Conservation (phyloP, 2,113 vertebrate species). For the Gnathonemus longibarbis region DNA sequence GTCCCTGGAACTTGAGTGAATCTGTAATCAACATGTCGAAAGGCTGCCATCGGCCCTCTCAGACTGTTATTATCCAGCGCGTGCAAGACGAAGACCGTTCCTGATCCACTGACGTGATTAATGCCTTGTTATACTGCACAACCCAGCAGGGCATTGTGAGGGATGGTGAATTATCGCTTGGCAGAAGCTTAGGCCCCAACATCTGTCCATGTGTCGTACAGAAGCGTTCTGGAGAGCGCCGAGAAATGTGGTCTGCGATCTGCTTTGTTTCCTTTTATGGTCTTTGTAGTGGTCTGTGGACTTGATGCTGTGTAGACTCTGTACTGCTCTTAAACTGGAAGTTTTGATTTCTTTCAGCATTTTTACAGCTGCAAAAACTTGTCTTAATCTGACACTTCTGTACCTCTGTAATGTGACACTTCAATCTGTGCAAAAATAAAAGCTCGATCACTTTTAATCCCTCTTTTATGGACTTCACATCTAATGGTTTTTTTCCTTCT, state of each 20-base stretch:
- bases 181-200: constrained; percentile 21
- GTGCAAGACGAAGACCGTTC: neutral
- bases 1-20: neutral
- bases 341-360: neutral
- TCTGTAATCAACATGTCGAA: constrained; percentile 1
- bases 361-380: neutral
- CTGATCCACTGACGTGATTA: neutral
- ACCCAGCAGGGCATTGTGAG: neutral
- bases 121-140: neutral
- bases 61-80: neutral
- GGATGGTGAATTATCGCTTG: constrained; percentile 29
- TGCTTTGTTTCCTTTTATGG: neutral
- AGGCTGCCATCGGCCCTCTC: neutral
- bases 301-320: neutral
- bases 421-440: neutral
- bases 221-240: neutral
- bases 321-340: neutral
- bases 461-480: neutral
- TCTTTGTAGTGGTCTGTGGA: neutral
- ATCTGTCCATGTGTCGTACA: constrained; percentile 33
- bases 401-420: neutral
- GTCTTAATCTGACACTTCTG: neutral
- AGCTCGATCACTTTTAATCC: neutral
- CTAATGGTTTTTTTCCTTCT: neutral
- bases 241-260: neutral